Evolutionary conservation across 2,888 invertebrate genomes (phyloP).

Genomic region (Aphrophora alni): DNA sequence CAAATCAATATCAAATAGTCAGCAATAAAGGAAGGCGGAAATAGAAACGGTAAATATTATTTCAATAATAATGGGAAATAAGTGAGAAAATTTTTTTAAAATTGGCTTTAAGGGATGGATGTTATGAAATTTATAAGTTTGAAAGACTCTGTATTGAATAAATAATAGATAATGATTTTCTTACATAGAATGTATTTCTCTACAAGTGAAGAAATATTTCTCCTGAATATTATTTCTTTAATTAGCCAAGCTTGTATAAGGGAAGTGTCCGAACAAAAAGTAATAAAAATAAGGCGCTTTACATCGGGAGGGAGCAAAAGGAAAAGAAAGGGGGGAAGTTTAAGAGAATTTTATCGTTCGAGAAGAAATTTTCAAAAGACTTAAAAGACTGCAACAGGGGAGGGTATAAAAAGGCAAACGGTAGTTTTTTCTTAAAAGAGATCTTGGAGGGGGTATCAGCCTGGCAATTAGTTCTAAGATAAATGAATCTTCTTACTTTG

Average conservation of each 20-base stretch:
- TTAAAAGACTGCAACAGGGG: constrained; percentile 30
- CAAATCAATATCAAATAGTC: no score
- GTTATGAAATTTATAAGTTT: no score
- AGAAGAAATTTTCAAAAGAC: constrained; percentile 33
- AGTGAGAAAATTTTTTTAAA: no score
- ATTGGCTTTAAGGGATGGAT: no score
- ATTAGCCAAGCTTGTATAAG: not conserved
- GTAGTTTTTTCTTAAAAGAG: constrained; percentile 41
- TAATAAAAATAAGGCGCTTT: constrained; percentile 41
- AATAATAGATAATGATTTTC: no score
- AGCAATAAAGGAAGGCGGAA: no score
- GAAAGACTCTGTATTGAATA: no score
- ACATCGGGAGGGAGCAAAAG: not conserved
- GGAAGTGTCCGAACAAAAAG: constrained; percentile 36
- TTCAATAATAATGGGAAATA: no score
- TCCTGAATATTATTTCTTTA: no score
- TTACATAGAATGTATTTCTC: no score
- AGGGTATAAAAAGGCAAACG: constrained; percentile 42
- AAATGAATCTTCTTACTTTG: constrained; percentile 45
- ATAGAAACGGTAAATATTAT: no score
- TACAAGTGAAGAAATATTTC: no score
- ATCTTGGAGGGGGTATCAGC: constrained; percentile 36
- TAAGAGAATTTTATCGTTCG: constrained; percentile 30
- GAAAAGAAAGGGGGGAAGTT: constrained; percentile 17
- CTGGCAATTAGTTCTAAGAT: constrained; percentile 44